A percentile compares a stretch with the other conserved stretches of the same genome.
phyloP scores from a whole-genome alignment of 1,140 invertebrate genomes.

The Belonocnema kinseyi region DNA sequence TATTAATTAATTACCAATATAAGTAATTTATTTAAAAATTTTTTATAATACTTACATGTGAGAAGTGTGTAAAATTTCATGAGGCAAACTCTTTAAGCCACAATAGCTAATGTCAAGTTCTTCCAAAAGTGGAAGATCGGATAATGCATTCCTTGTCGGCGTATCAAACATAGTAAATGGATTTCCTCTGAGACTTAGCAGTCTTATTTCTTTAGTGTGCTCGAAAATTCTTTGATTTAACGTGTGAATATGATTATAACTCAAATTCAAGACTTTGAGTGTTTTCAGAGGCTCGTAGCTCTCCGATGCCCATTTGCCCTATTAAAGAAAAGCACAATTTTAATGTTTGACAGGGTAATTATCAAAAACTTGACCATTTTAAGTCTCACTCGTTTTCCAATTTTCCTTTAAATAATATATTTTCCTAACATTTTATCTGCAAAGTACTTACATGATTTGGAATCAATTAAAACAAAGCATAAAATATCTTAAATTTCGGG shows the following conservation, averaged over 20 bases:
- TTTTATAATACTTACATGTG: constrained; percentile 62
- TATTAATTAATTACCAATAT: too few relatives aligned
- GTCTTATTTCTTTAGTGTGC: constrained; percentile 80
- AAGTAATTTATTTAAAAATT: too few relatives aligned
- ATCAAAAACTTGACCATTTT: too few relatives aligned
- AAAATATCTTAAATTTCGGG: too few relatives aligned
- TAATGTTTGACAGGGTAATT: too few relatives aligned
- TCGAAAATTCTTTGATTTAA: constrained; percentile 84
- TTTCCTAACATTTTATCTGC: too few relatives aligned
- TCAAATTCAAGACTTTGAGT: constrained; percentile 79
- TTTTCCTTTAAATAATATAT: too few relatives aligned
- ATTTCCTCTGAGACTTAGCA: constrained; percentile 82
- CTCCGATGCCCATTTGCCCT: constrained; percentile 78
- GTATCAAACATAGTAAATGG: constrained; percentile 79
- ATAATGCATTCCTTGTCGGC: constrained; percentile 79
- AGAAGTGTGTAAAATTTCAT: constrained; percentile 79
- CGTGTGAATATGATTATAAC: constrained; percentile 81
- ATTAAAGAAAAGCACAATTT: constrained; percentile 53
- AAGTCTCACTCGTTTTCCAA: too few relatives aligned
- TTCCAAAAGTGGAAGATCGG: constrained; percentile 80
- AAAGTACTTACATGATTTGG: too few relatives aligned
- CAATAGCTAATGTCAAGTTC: constrained; percentile 83
- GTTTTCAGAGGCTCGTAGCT: constrained; percentile 79
- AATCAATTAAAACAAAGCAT: too few relatives aligned
- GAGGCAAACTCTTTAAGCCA: constrained; percentile 68